Evolutionary conservation across 2,888 invertebrate genomes (phyloP).

Genomic region (Cosmia pyralina): DNA sequence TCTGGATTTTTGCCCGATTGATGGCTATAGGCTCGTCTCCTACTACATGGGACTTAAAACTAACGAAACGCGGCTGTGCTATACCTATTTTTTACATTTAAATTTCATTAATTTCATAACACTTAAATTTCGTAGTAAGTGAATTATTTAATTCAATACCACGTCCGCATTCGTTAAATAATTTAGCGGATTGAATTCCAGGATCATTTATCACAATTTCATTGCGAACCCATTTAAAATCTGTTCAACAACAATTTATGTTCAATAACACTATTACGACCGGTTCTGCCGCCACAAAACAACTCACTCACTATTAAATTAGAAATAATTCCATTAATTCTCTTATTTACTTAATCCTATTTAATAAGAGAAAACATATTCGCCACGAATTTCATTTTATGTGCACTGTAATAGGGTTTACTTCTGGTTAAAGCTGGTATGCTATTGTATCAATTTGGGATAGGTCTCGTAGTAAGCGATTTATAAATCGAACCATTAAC

Average conservation of each 20-base stretch:
- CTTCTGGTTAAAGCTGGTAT: conserved; percentile 1
- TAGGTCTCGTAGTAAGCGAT: conserved; percentile 36
- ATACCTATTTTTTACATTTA: no score
- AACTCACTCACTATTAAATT: conserved; percentile 54
- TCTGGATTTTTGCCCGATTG: neutral
- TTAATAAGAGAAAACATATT: conserved; percentile 9
- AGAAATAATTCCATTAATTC: conserved; percentile 47
- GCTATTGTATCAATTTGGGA: neutral
- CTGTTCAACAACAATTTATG: conserved; percentile 53
- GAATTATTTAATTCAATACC: conserved; percentile 17
- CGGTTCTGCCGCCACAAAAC: conserved; percentile 45
- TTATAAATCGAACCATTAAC: neutral
- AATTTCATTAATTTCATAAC: no score
- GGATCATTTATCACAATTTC: conserved; percentile 48
- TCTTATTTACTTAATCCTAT: conserved; percentile 40
- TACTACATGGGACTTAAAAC: neutral
- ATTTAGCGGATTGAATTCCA: conserved; percentile 32
- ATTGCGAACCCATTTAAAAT: conserved; percentile 48
- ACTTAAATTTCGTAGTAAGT: neutral
- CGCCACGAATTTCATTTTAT: neutral
- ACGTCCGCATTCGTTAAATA: conserved; percentile 45
- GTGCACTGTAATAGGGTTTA: neutral
- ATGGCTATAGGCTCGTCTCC: neutral
- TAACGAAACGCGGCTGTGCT: no score
- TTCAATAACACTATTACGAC: conserved; percentile 34